These are phyloP conservation scores for Acrocyrtus sp. DNA, from an alignment of 2,888 invertebrate genomes.

Conservation along the genomic window DNA sequence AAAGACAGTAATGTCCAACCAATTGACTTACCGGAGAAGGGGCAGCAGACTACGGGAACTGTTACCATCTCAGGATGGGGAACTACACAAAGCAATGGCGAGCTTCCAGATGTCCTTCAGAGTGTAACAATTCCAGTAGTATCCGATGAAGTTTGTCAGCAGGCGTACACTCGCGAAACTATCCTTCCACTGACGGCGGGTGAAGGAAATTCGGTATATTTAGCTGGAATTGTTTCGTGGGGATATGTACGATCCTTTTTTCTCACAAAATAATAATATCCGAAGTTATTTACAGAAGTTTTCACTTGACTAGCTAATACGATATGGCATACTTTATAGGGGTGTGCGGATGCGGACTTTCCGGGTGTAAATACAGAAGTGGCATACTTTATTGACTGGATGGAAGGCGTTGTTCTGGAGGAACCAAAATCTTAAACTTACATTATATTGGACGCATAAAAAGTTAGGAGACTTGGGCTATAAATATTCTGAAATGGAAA, in stretches of 20 bases:
- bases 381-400: constrained; percentile 27
- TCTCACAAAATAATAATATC: not conserved
- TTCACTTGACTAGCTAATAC: not conserved
- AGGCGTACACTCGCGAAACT: constrained; percentile 37
- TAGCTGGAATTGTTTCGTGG: constrained; percentile 49
- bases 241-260: constrained; percentile 27
- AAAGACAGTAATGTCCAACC: constrained; percentile 52
- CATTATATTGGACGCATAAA: no score
- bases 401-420: no score
- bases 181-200: constrained; percentile 30
- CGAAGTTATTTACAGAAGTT: not conserved
- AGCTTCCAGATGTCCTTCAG: constrained; percentile 28
- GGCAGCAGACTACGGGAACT: constrained; percentile 32
- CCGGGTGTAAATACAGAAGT: constrained; percentile 37
- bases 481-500: not conserved
- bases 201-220: constrained; percentile 17
- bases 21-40: constrained; percentile 50
- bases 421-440: no score
- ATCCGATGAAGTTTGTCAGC: constrained; percentile 42
- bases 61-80: constrained; percentile 61
- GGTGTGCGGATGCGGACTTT: not conserved
- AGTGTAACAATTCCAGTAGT: constrained; percentile 56
- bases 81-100: constrained; percentile 34
- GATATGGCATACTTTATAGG: not conserved
- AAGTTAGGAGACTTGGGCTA: not conserved